These are phyloP conservation scores for Actinia equina DNA, from an alignment of 64 coral and sea anemone genomes.

Conservation along the genomic window DNA sequence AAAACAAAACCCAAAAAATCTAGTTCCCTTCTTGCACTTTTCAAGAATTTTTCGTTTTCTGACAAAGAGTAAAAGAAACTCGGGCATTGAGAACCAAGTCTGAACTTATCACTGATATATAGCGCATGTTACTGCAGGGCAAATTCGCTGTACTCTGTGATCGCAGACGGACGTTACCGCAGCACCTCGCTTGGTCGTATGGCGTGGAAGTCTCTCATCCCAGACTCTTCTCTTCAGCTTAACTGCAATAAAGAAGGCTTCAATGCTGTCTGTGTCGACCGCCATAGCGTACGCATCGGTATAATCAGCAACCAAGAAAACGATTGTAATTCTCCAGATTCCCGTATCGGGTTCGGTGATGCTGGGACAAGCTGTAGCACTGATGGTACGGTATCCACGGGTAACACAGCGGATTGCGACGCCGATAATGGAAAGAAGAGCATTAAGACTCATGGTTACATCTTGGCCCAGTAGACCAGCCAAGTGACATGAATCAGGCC, in stretches of 20 bases:
- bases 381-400: neutral
- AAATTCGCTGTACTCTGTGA: slow-evolving; percentile 6
- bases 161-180: slow-evolving; percentile 3
- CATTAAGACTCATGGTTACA: neutral
- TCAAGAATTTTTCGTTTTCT: too few relatives aligned
- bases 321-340: neutral
- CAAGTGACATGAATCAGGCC: neutral
- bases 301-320: neutral
- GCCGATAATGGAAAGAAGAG: neutral
- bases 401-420: neutral
- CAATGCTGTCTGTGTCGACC: too few relatives aligned
- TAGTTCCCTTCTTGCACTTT: too few relatives aligned
- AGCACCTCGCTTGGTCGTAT: neutral
- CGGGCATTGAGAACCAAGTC: too few relatives aligned
- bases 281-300: neutral
- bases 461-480: neutral
- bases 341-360: neutral
- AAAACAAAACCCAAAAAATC: too few relatives aligned
- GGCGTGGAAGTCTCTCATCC: neutral
- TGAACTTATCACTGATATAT: too few relatives aligned
- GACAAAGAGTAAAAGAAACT: too few relatives aligned
- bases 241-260: slow-evolving; percentile 69
- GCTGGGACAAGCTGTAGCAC: neutral
- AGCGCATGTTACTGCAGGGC: neutral
- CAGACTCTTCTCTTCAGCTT: neutral